These are phyloP conservation scores for Monoplex corrugatus DNA, from an alignment of 2,888 invertebrate genomes.

Conservation along the genomic window DNA sequence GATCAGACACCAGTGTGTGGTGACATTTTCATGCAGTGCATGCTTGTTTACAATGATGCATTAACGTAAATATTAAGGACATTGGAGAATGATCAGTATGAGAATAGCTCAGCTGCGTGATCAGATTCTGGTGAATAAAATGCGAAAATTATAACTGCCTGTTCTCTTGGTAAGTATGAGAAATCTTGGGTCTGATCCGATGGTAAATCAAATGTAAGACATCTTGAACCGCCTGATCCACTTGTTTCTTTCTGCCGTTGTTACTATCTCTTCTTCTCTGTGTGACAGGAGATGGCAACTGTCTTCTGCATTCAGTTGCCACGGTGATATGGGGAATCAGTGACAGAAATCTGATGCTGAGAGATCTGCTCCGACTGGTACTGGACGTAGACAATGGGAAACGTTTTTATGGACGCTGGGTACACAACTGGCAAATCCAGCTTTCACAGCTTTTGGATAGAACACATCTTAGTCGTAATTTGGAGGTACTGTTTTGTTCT, in stretches of 20 bases:
- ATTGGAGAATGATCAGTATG: too few species aligned
- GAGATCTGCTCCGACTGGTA: conserved; percentile 71
- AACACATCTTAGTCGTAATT: neutral
- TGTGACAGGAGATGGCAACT: conserved; percentile 78
- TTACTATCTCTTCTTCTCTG: neutral
- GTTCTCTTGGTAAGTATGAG: too few species aligned
- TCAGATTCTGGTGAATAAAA: too few species aligned
- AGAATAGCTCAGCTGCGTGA: too few species aligned
- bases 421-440: conserved; percentile 34
- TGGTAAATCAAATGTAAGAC: too few species aligned
- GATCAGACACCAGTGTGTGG: too few species aligned
- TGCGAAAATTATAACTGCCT: too few species aligned
- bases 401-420: conserved; percentile 57
- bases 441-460: neutral
- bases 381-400: conserved; percentile 62
- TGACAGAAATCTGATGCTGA: conserved; percentile 69
- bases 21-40: too few species aligned
- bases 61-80: too few species aligned
- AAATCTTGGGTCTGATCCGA: too few species aligned
- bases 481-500: neutral
- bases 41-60: too few species aligned
- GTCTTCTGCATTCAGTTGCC: conserved; percentile 77
- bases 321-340: conserved; percentile 76
- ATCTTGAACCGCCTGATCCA: neutral
- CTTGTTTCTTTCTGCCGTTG: neutral